Conservation (phyloP, 2,888 invertebrate species). For the Macrosiphum euphorbiae region DNA sequence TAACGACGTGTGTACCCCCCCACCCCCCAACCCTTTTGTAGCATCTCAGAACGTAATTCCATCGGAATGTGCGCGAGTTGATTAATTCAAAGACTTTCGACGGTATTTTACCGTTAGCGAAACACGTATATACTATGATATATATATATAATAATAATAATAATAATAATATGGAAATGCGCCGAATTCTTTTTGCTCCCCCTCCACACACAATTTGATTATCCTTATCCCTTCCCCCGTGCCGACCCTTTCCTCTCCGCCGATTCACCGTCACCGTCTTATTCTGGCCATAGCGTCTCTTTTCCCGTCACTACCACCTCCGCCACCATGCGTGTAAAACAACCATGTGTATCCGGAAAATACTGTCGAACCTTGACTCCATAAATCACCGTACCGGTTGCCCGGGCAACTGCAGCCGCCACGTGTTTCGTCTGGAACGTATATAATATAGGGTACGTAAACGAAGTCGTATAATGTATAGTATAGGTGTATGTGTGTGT, state of each 20-base stretch:
- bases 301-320: neutral
- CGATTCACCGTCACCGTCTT: neutral
- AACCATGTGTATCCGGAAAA: conserved; percentile 51
- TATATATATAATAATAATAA: conserved; percentile 21
- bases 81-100: conserved; percentile 46
- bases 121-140: neutral
- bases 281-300: neutral
- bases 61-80: conserved; percentile 25
- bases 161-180: conserved; percentile 54
- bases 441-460: neutral
- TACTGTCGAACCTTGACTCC: conserved; percentile 58
- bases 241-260: neutral
- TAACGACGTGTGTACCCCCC: neutral
- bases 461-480: neutral
- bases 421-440: neutral
- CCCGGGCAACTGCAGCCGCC: conserved; percentile 41
- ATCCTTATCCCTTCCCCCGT: neutral
- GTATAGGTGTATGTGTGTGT: neutral
- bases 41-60: conserved; percentile 12
- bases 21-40: neutral
- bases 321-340: conserved; percentile 30
- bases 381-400: conserved; percentile 60
- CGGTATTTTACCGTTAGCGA: conserved; percentile 33
- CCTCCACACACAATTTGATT: conserved; percentile 4
- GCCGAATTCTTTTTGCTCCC: conserved; percentile 44